Evolutionary conservation across 1,140 invertebrate genomes (phyloP), one percentile per base, ranked within the genome.

Genomic region (Telenomus remus): DNA sequence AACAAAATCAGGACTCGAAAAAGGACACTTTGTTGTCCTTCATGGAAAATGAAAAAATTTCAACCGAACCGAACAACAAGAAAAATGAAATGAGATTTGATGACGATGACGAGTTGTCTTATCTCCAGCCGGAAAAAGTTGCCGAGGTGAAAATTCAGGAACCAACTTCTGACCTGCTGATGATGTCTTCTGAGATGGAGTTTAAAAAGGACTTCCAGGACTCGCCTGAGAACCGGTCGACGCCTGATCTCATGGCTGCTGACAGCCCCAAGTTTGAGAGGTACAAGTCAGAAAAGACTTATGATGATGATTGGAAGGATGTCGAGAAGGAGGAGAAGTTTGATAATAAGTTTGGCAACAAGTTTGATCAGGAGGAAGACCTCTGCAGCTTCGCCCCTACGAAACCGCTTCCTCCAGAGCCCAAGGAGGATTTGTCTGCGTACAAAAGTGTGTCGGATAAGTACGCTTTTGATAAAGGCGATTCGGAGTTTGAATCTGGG

Each of bases 11-110:
- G 14, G 85, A 89, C 56, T 68, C 85, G 10, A 87, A 16, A 8
- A 19, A 84, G 51, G 61, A 73, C 33, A 86, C 86, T 33, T 86
- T 87, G 14, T 86, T 90, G 84, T 88, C 84, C 48, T 91, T 91
- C 77, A 85, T 89, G 51, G 89, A 89, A 33, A 86, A 85, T 76
- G 83, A 85, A 49, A 75, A 76, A 7, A 10, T 50, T 9, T 47
- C 60, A 3, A 39, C 34, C 42, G 15, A 37, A 35, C 15, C 8
- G 0, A 53, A 73, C 16, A 48, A 53, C 53, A 14, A 47, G 53
- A 14, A 1, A 19, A 53, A 57, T 13, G 56, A 61, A 4, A 19
- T 44, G n/a, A 42, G 4, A 37, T 56, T 57, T 12, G 57, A 72
- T 15, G 69, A 72, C n/a, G 53, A 64, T 0, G 57, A 71, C 0